Evolutionary conservation across 1,140 invertebrate genomes (phyloP).

Genomic region (Platyscapa corneri): DNA sequence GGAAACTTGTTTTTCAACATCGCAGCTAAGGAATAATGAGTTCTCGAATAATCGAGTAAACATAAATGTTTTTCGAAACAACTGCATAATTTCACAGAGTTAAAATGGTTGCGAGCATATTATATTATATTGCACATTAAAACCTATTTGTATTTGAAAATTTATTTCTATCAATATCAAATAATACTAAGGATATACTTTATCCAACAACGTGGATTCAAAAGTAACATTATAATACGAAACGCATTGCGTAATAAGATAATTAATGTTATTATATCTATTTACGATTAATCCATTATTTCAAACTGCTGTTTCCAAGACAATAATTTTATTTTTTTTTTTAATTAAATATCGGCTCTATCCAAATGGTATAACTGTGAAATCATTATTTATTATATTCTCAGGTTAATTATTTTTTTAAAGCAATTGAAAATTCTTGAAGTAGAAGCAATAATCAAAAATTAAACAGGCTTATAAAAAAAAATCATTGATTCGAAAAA

Average conservation of each 20-base stretch:
- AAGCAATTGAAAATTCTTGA: neutral
- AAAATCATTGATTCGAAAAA: too few species aligned
- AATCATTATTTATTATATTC: neutral
- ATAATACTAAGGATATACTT: neutral
- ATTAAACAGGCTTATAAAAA: neutral
- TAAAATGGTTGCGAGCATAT: neutral
- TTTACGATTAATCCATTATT: neutral
- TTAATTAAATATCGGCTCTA: neutral
- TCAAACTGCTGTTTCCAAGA: neutral
- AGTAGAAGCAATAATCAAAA: neutral
- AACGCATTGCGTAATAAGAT: neutral
- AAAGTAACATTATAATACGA: neutral
- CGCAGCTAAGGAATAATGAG: neutral
- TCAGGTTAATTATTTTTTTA: neutral
- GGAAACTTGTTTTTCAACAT: neutral
- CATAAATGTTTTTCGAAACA: neutral
- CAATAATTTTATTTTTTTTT: neutral
- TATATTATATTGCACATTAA: neutral
- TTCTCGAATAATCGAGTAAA: neutral
- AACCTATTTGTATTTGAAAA: neutral
- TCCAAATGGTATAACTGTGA: neutral
- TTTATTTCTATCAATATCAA: neutral
- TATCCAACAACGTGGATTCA: neutral
- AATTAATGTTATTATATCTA: neutral
- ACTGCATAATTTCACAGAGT: neutral